These are phyloP conservation scores for Tetranychus piercei DNA, from an alignment of 2,888 invertebrate species.

Conservation along the genomic window DNA sequence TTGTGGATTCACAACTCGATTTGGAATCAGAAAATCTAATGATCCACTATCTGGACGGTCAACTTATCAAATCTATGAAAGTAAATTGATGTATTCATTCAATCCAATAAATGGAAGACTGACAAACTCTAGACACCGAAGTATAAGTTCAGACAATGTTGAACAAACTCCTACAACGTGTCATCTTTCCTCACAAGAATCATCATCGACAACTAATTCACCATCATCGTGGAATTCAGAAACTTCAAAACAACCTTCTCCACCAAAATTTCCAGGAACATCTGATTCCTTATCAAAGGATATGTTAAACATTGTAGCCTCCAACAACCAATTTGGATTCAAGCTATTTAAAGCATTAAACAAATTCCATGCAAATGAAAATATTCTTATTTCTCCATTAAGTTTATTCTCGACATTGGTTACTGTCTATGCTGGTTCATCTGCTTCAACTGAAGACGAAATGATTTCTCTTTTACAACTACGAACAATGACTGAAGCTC, in stretches of 20 bases:
- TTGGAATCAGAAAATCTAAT: too few relatives aligned
- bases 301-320: background rate
- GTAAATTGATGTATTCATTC: too few relatives aligned
- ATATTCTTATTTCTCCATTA: conserved; percentile 9
- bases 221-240: background rate
- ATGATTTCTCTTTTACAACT: background rate
- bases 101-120: too few relatives aligned
- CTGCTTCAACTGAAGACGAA: background rate
- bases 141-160: too few relatives aligned
- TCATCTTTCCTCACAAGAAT: background rate
- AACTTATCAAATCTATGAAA: too few relatives aligned
- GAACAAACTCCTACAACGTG: too few relatives aligned
- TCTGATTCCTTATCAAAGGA: background rate
- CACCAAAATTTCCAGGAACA: background rate
- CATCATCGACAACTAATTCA: background rate
- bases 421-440: conserved; percentile 3
- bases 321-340: conserved; percentile 5
- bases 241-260: background rate
- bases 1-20: too few relatives aligned
- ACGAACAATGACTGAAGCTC: background rate
- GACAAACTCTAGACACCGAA: too few relatives aligned
- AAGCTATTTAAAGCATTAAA: conserved; percentile 2
- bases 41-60: too few relatives aligned
- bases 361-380: background rate
- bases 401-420: background rate